Percentiles rank a stretch among this genome's conserved stretches.
Conservation (phyloP, 2,797 vertebrate genomes). For the Pangasius mekongensis region DNA sequence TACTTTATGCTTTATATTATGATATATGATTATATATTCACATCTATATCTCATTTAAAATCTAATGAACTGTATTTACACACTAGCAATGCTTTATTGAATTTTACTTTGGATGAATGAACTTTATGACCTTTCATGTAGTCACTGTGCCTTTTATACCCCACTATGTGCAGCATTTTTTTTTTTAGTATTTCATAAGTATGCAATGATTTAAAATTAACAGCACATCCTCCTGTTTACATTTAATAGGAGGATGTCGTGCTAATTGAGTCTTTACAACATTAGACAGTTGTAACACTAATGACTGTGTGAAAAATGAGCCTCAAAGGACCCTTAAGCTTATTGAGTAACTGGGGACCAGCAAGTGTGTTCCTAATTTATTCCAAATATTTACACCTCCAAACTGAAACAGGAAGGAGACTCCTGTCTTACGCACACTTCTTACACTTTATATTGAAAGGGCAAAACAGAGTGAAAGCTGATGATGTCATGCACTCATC, state of each 20-base stretch:
- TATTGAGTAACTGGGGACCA: neutral
- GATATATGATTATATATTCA: neutral
- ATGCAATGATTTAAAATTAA: neutral
- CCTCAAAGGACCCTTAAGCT: neutral
- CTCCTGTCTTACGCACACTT: neutral
- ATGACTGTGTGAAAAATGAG: neutral
- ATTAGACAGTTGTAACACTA: neutral
- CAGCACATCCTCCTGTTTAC: neutral
- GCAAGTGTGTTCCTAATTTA: neutral
- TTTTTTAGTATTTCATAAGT: neutral
- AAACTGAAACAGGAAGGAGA: too few relatives aligned
- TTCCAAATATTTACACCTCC: neutral
- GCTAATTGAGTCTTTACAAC: neutral
- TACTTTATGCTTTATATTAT: neutral
- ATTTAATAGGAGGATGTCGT: neutral
- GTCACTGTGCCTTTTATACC: neutral
- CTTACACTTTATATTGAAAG: neutral
- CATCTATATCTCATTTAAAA: neutral
- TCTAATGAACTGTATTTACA: neutral
- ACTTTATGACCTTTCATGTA: neutral
- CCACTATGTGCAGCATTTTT: neutral
- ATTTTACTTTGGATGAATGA: neutral
- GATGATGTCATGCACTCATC: slow-evolving; percentile 27
- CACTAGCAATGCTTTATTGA: neutral
- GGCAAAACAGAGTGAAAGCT: neutral